Percentiles rank a stretch among this genome's conserved stretches.
These are phyloP conservation scores for Ophraella communa DNA, from an alignment of 2,888 invertebrate genomes.

Conservation along the genomic window DNA sequence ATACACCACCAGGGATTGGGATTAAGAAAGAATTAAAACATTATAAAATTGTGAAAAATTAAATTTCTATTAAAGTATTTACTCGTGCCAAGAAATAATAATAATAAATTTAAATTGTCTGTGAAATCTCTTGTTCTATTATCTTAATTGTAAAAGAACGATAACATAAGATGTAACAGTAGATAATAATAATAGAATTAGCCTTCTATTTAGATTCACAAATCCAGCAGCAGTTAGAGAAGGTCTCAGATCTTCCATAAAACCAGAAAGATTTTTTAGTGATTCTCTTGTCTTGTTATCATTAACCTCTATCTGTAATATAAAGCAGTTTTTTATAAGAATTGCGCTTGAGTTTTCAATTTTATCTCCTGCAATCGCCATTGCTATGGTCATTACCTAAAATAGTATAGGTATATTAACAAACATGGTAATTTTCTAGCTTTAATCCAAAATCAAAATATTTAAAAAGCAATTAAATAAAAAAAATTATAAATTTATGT, in stretches of 20 bases:
- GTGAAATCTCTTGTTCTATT: too few relatives aligned
- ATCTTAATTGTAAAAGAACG: conserved; percentile 2
- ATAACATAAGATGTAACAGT: conserved; percentile 1
- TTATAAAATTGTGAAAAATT: too few relatives aligned
- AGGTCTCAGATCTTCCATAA: conserved; percentile 3
- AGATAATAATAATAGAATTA: background rate
- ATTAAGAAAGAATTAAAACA: too few relatives aligned
- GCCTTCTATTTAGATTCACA: background rate
- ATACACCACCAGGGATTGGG: too few relatives aligned
- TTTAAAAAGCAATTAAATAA: too few relatives aligned
- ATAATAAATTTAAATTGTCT: too few relatives aligned
- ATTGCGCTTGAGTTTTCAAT: background rate
- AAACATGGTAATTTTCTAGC: too few relatives aligned
- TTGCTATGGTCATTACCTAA: background rate
- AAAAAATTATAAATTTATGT: too few relatives aligned
- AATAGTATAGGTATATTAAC: background rate
- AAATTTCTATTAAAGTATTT: too few relatives aligned
- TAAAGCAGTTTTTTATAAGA: background rate
- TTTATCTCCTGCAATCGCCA: background rate
- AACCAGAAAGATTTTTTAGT: background rate
- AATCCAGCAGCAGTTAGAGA: background rate
- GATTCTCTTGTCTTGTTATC: background rate
- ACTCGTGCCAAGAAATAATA: too few relatives aligned
- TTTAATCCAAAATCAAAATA: too few relatives aligned
- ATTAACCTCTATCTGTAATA: background rate